A percentile compares a stretch with the other conserved stretches of the same genome.
Evolutionary conservation across 1,140 invertebrate species (phyloP).

Genomic region (Triops cancriformis): DNA sequence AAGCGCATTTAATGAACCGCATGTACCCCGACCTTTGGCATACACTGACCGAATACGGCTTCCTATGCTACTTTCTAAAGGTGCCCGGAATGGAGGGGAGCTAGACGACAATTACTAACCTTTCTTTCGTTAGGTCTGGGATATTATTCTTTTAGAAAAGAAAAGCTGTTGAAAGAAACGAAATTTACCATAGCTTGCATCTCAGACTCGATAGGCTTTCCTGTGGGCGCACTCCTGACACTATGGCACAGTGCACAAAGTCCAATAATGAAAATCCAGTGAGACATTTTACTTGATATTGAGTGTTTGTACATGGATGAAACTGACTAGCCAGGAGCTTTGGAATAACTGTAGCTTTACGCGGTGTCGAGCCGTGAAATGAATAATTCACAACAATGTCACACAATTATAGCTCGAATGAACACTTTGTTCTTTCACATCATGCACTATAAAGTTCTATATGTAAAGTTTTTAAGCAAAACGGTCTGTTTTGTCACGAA

Average conservation of each 20-base stretch:
- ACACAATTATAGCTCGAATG: background rate
- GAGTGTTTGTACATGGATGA: background rate
- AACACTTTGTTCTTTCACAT: background rate
- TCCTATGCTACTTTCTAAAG: too few species aligned
- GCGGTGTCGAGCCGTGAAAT: background rate
- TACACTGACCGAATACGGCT: too few species aligned
- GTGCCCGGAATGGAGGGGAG: too few species aligned
- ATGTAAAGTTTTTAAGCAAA: background rate
- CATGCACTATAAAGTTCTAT: background rate
- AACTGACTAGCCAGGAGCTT: background rate
- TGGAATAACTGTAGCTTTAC: background rate
- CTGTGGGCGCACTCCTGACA: background rate
- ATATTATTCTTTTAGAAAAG: too few species aligned
- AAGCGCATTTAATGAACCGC: too few species aligned
- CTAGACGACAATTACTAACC: background rate
- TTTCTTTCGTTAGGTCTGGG: background rate
- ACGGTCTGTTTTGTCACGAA: background rate
- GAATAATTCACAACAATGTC: background rate
- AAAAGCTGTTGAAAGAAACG: too few species aligned
- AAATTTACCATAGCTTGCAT: background rate
- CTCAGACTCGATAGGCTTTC: background rate
- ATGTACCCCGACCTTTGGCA: too few species aligned
- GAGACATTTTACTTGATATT: background rate
- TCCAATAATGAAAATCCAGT: background rate
- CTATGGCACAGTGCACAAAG: background rate